Percentiles rank a stretch among this genome's conserved stretches.
Conservation (phyloP, 2,888 invertebrate genomes). For the Epinotia nisella region DNA sequence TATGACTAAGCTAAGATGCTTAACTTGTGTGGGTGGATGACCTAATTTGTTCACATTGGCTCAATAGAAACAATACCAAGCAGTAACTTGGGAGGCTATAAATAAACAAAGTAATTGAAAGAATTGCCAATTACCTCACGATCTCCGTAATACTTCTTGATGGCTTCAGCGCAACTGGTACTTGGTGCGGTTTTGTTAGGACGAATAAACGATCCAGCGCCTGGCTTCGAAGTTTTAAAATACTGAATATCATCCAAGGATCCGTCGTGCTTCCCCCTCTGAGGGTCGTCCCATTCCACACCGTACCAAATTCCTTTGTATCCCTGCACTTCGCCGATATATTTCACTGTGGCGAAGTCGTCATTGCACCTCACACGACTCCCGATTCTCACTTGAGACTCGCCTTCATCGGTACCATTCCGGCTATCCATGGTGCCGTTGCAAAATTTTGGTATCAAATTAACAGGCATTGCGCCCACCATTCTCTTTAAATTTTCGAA, state of each 20-base stretch:
- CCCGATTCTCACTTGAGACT: conserved; percentile 78
- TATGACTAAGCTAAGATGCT: conserved; percentile 38
- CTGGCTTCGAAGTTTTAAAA: conserved; percentile 90
- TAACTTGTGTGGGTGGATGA: conserved; percentile 55
- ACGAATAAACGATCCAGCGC: conserved; percentile 95
- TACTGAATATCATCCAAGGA: conserved; percentile 91
- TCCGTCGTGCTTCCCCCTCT: conserved; percentile 97
- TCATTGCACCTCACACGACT: conserved; percentile 75
- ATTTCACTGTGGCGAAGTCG: conserved; percentile 86
- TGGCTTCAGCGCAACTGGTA: conserved; percentile 89
- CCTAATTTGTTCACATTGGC: conserved; percentile 49
- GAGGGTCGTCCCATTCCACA: conserved; percentile 97
- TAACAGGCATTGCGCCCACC: conserved; percentile 84
- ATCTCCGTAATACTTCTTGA: conserved; percentile 82
- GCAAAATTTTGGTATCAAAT: conserved; percentile 82
- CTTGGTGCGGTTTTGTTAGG: conserved; percentile 91
- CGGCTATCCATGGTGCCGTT: conserved; percentile 80
- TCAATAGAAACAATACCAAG: conserved; percentile 3
- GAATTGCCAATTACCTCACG: conserved; percentile 65
- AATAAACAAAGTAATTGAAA: neutral
- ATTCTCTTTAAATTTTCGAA: conserved; percentile 79
- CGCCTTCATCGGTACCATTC: conserved; percentile 77
- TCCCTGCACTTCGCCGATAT: conserved; percentile 90
- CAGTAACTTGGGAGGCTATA: neutral
- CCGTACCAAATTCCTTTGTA: conserved; percentile 94